Conservation (phyloP, 2,113 vertebrate genomes). For the Motacilla tschutschensis region DNA sequence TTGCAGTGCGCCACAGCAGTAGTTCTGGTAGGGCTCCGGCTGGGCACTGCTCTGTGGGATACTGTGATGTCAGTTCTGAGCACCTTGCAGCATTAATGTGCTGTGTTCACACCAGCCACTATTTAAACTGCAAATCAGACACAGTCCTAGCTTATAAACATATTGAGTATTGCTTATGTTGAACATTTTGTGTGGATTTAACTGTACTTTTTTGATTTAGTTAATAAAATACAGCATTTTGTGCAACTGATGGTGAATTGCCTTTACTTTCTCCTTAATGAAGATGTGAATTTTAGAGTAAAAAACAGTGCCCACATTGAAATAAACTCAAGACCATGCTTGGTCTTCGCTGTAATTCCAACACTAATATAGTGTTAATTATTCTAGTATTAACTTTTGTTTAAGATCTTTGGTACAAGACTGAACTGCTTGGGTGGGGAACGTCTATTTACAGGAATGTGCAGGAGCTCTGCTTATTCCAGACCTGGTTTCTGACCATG, state of each 20-base stretch:
- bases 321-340: not conserved
- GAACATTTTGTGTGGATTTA: not conserved
- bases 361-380: not conserved
- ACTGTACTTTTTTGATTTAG: not conserved
- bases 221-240: constrained; percentile 38
- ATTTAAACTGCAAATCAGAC: not conserved
- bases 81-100: not conserved
- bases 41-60: not conserved
- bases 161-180: not conserved
- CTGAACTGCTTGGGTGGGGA: not conserved
- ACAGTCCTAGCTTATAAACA: not conserved
- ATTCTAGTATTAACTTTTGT: not conserved
- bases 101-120: not conserved
- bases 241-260: not conserved
- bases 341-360: not conserved
- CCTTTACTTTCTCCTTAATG: not conserved
- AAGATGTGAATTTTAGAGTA: not conserved
- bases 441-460: not conserved
- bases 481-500: not conserved
- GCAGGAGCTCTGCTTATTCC: not conserved
- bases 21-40: not conserved
- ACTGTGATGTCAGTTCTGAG: not conserved
- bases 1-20: not conserved
- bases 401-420: not conserved
- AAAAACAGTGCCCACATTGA: not conserved